Evolutionary conservation across 2,888 invertebrate genomes (phyloP).

Genomic region (Apodemia mormo): DNA sequence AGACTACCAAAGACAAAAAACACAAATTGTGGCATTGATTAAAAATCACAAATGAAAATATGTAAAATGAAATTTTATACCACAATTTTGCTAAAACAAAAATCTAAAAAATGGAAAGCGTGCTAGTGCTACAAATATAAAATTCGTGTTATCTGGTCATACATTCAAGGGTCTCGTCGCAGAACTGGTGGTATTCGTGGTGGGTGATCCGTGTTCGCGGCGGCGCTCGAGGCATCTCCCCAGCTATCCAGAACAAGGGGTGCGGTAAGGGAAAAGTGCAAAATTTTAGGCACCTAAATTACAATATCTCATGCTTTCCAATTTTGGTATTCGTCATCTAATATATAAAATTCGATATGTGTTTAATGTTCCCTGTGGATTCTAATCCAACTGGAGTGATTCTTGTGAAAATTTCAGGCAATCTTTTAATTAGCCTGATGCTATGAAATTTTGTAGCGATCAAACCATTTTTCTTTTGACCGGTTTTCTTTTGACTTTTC

Average conservation of each 20-base stretch:
- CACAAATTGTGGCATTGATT: too few relatives aligned
- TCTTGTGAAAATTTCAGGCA: too few relatives aligned
- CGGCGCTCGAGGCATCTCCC: slow-evolving; percentile 66
- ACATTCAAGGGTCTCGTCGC: slow-evolving; percentile 91
- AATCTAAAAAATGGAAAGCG: slow-evolving; percentile 1
- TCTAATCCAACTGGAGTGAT: too few relatives aligned
- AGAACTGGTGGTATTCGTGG: slow-evolving; percentile 90
- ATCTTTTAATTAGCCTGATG: too few relatives aligned
- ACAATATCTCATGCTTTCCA: background rate
- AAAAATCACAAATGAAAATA: too few relatives aligned
- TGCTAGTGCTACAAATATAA: slow-evolving; percentile 6
- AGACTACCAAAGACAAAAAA: too few relatives aligned
- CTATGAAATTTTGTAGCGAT: too few relatives aligned
- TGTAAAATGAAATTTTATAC: background rate
- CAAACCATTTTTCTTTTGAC: too few relatives aligned
- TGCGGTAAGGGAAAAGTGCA: slow-evolving; percentile 46
- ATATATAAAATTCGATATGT: too few relatives aligned
- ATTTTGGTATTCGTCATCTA: too few relatives aligned
- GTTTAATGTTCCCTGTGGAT: too few relatives aligned
- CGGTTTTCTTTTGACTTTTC: too few relatives aligned
- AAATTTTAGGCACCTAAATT: slow-evolving; percentile 24
- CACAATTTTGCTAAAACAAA: background rate
- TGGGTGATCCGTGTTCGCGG: slow-evolving; percentile 83
- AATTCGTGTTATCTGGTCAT: slow-evolving; percentile 50
- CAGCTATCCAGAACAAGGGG: slow-evolving; percentile 40